These are phyloP conservation scores for Hycleus cichorii DNA, from an alignment of 1,140 invertebrate species.

Conservation along the genomic window DNA sequence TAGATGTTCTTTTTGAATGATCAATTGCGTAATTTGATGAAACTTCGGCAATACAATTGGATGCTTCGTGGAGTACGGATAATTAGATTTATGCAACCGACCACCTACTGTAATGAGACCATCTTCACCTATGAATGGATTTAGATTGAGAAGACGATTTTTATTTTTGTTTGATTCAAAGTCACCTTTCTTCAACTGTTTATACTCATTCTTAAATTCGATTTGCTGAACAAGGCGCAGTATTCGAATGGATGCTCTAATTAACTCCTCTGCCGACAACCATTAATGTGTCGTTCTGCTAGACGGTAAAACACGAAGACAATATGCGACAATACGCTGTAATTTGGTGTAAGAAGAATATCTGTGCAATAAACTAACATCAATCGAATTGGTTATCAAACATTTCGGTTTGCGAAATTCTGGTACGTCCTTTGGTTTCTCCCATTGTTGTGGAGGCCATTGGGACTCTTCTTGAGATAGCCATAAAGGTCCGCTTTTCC, in stretches of 20 bases:
- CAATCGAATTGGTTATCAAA: neutral
- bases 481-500: constrained; percentile 34
- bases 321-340: constrained; percentile 1
- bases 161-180: neutral
- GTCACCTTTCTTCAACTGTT: too few relatives aligned
- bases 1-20: constrained; percentile 23
- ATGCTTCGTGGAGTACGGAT: constrained; percentile 16
- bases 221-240: constrained; percentile 5
- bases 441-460: neutral
- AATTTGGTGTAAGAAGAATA: constrained; percentile 11
- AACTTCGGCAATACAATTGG: constrained; percentile 12
- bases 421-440: neutral
- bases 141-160: constrained; percentile 16
- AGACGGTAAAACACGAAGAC: neutral
- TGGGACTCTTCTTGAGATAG: neutral
- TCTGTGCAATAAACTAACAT: neutral
- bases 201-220: neutral
- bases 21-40: constrained; percentile 17
- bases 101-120: constrained; percentile 30
- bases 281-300: constrained; percentile 6
- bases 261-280: neutral
- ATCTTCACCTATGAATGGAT: constrained; percentile 23
- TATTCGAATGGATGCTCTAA: neutral
- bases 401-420: neutral
- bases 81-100: constrained; percentile 21